Percentiles rank a stretch among this genome's conserved stretches.
These are phyloP conservation scores for Rhopilema esculentum DNA, from an alignment of 30 jellyfish, hydroid and myxozoan species.

Conservation along the genomic window DNA sequence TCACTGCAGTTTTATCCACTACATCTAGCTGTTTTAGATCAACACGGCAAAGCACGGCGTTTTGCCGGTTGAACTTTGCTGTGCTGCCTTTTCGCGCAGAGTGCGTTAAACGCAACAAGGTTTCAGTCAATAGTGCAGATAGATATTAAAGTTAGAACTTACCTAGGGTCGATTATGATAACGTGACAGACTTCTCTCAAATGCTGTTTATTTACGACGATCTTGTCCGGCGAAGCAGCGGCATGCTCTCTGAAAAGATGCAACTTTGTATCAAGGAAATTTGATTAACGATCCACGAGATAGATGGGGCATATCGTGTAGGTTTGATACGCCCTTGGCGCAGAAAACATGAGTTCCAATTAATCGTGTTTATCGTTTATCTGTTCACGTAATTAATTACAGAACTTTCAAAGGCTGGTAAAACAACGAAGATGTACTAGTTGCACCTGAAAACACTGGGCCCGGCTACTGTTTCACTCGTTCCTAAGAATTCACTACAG, in stretches of 20 bases:
- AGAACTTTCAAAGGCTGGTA: background rate
- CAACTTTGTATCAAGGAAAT: slow-evolving; percentile 44
- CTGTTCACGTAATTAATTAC: background rate
- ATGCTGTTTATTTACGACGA: background rate
- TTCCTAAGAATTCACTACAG: background rate
- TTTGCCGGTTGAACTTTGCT: too few species aligned
- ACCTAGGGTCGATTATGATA: background rate
- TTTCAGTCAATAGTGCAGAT: background rate
- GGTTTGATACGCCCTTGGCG: background rate
- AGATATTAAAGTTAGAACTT: background rate
- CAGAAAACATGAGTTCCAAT: background rate
- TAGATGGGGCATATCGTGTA: slow-evolving; percentile 11
- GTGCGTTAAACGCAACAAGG: background rate
- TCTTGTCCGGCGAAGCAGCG: background rate
- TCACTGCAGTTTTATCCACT: too few species aligned
- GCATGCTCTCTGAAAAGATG: slow-evolving; percentile 1
- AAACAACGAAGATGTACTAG: background rate
- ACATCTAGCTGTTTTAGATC: too few species aligned
- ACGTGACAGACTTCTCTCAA: background rate
- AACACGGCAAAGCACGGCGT: too few species aligned
- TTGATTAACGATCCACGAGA: slow-evolving; percentile 3
- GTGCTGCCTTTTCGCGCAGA: too few species aligned
- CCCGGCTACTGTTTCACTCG: background rate
- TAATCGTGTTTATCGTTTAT: background rate
- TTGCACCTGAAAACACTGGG: background rate